Conservation (phyloP, 2,888 invertebrate species). For the Melipona bicolor region DNA sequence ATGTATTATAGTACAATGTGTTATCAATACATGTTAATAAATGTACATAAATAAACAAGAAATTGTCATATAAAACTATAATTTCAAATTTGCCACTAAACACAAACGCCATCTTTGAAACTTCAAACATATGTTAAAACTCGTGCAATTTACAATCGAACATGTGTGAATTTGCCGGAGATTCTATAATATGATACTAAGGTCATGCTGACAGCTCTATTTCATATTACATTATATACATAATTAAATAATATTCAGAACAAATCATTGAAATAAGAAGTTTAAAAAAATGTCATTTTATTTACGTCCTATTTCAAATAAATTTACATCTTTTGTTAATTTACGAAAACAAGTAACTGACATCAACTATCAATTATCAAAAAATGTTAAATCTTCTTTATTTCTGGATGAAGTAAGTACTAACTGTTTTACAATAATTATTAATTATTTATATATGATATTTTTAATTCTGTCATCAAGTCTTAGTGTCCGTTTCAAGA, state of each 20-base stretch:
- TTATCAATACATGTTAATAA: slow-evolving; percentile 73
- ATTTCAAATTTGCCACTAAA: not conserved
- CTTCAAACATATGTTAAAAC: not conserved
- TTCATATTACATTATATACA: slow-evolving; percentile 23
- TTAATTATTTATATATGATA: not conserved
- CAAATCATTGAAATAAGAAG: slow-evolving; percentile 22
- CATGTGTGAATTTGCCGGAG: slow-evolving; percentile 29
- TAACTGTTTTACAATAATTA: not conserved
- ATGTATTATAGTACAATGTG: slow-evolving; percentile 42
- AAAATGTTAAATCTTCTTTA: slow-evolving; percentile 81
- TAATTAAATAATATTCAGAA: slow-evolving; percentile 17
- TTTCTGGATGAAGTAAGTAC: slow-evolving; percentile 86
- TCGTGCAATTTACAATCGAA: slow-evolving; percentile 14
- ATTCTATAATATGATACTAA: slow-evolving; percentile 8
- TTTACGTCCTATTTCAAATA: slow-evolving; percentile 86
- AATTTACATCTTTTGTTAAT: slow-evolving; percentile 86
- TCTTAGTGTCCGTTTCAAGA: not conserved
- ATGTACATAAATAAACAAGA: slow-evolving; percentile 61
- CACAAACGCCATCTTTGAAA: slow-evolving; percentile 13
- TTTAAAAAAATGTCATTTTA: slow-evolving; percentile 85
- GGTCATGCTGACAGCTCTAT: slow-evolving; percentile 20
- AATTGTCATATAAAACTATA: slow-evolving; percentile 25
- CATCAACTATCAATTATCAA: slow-evolving; percentile 85
- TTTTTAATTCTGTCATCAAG: not conserved
- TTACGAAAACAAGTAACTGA: slow-evolving; percentile 86